These are phyloP conservation scores for Callaeas wilsoni DNA, from an alignment of 2,113 vertebrate genomes.

Conservation along the genomic window DNA sequence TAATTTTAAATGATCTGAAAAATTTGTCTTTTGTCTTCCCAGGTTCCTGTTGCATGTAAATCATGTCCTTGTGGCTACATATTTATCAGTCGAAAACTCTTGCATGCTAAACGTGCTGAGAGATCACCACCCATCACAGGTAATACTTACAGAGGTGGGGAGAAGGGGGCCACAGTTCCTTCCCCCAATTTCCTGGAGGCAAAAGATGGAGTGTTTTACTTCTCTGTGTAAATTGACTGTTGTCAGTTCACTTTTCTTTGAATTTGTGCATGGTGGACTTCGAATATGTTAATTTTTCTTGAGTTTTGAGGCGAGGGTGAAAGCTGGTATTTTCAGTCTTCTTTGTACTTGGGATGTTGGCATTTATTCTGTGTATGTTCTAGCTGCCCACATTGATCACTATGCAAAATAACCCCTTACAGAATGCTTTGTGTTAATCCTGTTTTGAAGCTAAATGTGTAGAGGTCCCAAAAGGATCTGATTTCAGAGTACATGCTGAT, in stretches of 20 bases:
- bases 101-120: constrained; percentile 89
- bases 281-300: neutral
- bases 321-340: neutral
- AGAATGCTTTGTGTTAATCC: neutral
- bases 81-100: constrained; percentile 96
- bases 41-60: constrained; percentile 98
- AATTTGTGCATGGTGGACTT: neutral
- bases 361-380: neutral
- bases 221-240: neutral
- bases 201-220: neutral
- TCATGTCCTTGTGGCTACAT: constrained; percentile 95
- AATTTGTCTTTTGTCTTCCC: neutral
- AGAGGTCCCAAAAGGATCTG: neutral
- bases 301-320: neutral
- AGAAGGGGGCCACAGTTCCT: neutral
- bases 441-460: neutral
- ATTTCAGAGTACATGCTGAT: neutral
- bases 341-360: neutral
- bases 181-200: neutral
- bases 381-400: neutral
- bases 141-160: constrained; percentile 25
- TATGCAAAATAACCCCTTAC: neutral
- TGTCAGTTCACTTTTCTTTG: neutral
- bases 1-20: neutral
- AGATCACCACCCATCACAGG: constrained; percentile 82